These are phyloP conservation scores for Macropodus opercularis DNA, from an alignment of 2,797 vertebrate genomes.

Conservation along the genomic window DNA sequence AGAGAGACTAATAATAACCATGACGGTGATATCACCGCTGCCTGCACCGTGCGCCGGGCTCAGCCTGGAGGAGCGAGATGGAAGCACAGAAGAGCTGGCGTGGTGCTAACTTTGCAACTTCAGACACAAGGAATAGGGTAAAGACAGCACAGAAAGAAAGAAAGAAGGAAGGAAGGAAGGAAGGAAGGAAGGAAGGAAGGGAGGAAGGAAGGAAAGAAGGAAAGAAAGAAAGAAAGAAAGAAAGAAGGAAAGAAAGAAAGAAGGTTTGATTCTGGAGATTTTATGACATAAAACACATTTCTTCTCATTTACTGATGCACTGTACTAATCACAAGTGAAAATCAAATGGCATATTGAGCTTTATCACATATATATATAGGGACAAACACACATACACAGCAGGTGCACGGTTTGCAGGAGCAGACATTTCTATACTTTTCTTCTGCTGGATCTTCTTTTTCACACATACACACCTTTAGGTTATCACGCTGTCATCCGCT, in stretches of 20 bases:
- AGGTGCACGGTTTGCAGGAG: background rate
- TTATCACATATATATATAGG: too few relatives aligned
- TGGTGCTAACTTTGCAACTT: constrained; percentile 24
- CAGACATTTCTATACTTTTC: background rate
- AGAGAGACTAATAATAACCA: constrained; percentile 59
- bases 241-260: constrained; percentile 1
- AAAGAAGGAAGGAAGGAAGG: constrained; percentile 1
- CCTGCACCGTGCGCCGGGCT: constrained; percentile 24
- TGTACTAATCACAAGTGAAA: background rate
- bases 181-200: too few relatives aligned
- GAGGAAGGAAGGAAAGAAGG: background rate
- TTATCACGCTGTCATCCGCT: constrained; percentile 9
- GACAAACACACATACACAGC: background rate
- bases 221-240: constrained; percentile 4
- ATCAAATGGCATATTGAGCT: background rate
- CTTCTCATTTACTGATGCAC: background rate
- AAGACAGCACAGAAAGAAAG: background rate
- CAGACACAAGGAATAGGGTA: background rate
- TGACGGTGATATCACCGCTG: constrained; percentile 47
- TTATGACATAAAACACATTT: background rate
- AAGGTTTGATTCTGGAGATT: constrained; percentile 4
- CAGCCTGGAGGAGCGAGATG: constrained; percentile 21
- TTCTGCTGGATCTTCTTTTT: background rate
- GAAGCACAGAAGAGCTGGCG: constrained; percentile 8
- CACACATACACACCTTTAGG: constrained; percentile 6